phyloP scores from a whole-genome alignment of 2,797 vertebrate species.

The Notolabrus celidotus region DNA sequence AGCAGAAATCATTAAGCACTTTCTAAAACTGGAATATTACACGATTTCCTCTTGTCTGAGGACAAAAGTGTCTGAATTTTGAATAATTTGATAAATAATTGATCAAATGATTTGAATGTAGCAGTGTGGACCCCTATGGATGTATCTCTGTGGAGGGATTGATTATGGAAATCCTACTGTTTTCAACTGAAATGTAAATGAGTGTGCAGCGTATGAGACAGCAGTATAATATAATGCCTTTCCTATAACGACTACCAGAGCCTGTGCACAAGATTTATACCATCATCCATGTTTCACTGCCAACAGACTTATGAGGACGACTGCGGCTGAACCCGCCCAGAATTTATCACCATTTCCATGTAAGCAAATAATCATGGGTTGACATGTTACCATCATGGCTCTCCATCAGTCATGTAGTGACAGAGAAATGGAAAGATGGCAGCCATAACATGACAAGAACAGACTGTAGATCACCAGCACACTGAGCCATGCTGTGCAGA shows the following conservation, averaged over 20 bases:
- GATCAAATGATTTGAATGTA: constrained; percentile 25
- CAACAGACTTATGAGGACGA: constrained; percentile 62
- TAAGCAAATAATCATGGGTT: constrained; percentile 56
- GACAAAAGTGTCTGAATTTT: constrained; percentile 6
- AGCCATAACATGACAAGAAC: constrained; percentile 55
- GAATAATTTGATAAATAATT: constrained; percentile 24
- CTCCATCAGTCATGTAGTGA: constrained; percentile 50
- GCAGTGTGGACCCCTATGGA: constrained; percentile 1
- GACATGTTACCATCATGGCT: constrained; percentile 37
- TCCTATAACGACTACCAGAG: constrained; percentile 68
- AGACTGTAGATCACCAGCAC: constrained; percentile 46
- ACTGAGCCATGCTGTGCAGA: constrained; percentile 17
- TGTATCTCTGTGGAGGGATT: constrained; percentile 36
- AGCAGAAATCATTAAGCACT: constrained; percentile 36
- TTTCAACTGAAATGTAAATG: constrained; percentile 71
- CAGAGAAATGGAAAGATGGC: constrained; percentile 57
- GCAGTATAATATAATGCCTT: constrained; percentile 61
- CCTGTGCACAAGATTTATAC: constrained; percentile 64
- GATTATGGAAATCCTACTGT: constrained; percentile 61
- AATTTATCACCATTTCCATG: constrained; percentile 58
- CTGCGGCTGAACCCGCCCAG: constrained; percentile 25
- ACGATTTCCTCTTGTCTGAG: constrained; percentile 22
- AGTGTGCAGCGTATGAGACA: constrained; percentile 52
- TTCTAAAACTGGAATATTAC: constrained; percentile 34
- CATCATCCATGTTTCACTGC: constrained; percentile 49